Conservation (phyloP, 2,888 invertebrate genomes). For the Flexamia atlantica region DNA sequence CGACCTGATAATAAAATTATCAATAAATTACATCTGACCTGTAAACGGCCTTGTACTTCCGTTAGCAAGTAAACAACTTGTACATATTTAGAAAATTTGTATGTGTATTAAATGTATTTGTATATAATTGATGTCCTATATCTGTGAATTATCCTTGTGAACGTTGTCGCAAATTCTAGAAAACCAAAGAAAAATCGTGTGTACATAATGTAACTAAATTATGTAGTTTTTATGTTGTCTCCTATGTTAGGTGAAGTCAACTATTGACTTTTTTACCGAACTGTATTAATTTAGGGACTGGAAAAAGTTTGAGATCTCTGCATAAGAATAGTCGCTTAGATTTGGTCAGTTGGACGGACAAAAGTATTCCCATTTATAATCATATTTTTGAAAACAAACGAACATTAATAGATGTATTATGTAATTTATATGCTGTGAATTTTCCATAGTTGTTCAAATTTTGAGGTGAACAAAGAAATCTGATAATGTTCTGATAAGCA, state of each 20-base stretch:
- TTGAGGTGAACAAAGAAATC: too few species aligned
- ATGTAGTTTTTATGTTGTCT: constrained; percentile 46
- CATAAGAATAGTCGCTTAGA: too few species aligned
- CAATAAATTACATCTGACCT: neutral
- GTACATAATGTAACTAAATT: constrained; percentile 62
- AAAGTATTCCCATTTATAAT: too few species aligned
- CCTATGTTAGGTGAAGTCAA: constrained; percentile 13
- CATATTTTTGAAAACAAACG: too few species aligned
- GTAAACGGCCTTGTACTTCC: constrained; percentile 40
- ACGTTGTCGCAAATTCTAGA: constrained; percentile 5
- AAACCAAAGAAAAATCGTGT: constrained; percentile 61
- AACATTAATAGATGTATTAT: too few species aligned
- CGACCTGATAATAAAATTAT: neutral
- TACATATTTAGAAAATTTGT: constrained; percentile 44
- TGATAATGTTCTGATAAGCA: neutral
- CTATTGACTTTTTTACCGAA: too few species aligned
- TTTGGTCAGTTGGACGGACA: too few species aligned
- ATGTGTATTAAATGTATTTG: constrained; percentile 46
- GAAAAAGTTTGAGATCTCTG: too few species aligned
- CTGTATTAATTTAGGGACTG: too few species aligned
- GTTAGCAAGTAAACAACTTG: neutral
- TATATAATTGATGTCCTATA: constrained; percentile 39
- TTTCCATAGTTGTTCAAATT: too few species aligned
- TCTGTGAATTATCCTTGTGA: constrained; percentile 26
- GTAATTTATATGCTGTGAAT: too few species aligned